Conservation (phyloP, 2,888 invertebrate species). For the Sphinx pinastri region DNA sequence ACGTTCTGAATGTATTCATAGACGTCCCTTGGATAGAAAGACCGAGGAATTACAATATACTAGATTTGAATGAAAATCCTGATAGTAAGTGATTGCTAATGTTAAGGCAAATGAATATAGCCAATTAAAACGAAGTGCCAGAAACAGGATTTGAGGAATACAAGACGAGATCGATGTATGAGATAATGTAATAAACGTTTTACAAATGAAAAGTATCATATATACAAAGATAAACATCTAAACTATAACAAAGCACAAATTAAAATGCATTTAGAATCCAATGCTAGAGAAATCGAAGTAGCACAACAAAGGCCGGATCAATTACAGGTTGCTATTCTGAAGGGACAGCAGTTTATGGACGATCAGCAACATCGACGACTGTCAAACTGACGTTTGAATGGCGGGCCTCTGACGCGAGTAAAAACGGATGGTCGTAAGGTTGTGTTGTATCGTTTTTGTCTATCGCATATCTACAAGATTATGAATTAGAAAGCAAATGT, state of each 20-base stretch:
- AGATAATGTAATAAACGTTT: no score
- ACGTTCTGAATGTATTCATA: no score
- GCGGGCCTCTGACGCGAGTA: slow-evolving; percentile 12
- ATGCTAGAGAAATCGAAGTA: slow-evolving; percentile 1
- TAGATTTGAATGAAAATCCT: no score
- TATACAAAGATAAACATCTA: background rate
- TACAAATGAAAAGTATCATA: no score
- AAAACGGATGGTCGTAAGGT: slow-evolving; percentile 4
- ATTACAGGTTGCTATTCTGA: slow-evolving; percentile 26
- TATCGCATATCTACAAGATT: slow-evolving; percentile 13
- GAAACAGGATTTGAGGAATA: no score
- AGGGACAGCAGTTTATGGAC: slow-evolving; percentile 17
- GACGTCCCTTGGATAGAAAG: no score
- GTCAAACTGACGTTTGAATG: slow-evolving; percentile 28
- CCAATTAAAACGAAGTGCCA: no score
- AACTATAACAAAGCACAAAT: background rate
- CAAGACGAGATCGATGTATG: no score
- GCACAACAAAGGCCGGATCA: slow-evolving; percentile 20
- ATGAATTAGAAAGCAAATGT: slow-evolving; percentile 21
- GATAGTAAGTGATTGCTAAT: no score
- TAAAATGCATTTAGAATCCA: background rate
- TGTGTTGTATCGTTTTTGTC: slow-evolving; percentile 8
- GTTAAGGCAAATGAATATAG: no score
- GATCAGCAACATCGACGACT: slow-evolving; percentile 23
- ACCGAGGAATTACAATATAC: no score